A percentile compares a stretch with the other conserved stretches of the same genome.
Conservation (phyloP, 2,113 vertebrate species). For the Procapra przewalskii region DNA sequence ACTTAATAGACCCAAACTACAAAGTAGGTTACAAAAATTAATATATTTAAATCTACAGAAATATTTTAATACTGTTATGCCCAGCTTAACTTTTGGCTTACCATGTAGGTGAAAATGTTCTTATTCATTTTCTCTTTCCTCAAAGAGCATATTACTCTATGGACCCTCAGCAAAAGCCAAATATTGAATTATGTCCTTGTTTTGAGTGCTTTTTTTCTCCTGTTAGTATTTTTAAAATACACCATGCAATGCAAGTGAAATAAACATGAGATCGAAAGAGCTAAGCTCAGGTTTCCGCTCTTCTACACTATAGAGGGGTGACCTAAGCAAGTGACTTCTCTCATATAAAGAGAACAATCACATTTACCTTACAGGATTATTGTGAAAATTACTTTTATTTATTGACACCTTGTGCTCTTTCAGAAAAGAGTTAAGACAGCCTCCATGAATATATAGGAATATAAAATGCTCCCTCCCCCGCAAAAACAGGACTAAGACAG, state of each 20-base stretch:
- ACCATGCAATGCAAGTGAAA: neutral
- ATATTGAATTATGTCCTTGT: neutral
- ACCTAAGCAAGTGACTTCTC: neutral
- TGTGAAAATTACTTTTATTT: neutral
- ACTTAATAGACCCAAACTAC: neutral
- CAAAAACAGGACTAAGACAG: neutral
- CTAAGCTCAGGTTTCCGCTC: neutral
- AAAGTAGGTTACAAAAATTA: neutral
- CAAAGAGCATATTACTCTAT: neutral
- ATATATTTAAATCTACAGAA: neutral
- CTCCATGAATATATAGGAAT: neutral
- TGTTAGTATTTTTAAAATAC: neutral
- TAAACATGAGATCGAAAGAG: neutral
- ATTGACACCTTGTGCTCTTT: neutral
- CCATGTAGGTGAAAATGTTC: neutral
- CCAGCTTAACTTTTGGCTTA: neutral
- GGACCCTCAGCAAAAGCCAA: neutral
- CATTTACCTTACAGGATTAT: neutral
- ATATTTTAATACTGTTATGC: neutral
- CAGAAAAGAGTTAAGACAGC: neutral
- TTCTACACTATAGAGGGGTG: neutral
- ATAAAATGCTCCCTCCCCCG: neutral
- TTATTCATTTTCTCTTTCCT: neutral
- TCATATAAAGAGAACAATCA: neutral
- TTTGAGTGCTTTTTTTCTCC: neutral